Base-by-base conservation (phyloP, 1,140 invertebrate species). In the Phthorimaea operculella region DNA sequence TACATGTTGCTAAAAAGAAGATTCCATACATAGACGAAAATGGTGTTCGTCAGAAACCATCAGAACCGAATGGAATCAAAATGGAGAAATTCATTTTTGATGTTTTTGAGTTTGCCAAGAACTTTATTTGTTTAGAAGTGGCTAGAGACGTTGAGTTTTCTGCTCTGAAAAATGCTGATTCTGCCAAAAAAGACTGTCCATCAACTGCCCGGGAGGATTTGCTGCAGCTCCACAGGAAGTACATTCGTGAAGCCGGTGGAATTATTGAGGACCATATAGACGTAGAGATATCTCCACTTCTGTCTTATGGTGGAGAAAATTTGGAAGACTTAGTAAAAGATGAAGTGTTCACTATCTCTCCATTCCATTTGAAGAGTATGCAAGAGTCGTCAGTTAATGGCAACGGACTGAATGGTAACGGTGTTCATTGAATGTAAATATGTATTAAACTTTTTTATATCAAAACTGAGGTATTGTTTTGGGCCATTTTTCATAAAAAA, bases 11-110 rank as follows among this genome's bases (percentile, higher is more conserved):
- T 7, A 97, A 97, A 68, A 99, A 99, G 86, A 99, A 99, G 83
- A 99, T 99, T 66, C 92, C 97, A 0, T 94, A 90, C 71, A 87
- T 98, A 0, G 90, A 96, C 79, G 85, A 88, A 0, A 86, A 90
- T 53, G 95, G 96, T 5, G 81, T 90, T 17, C 84, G 88, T 45
- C 83, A 92, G 10, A 92, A 90, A 54, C 97, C 98, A 0, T 88
- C 89, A 0, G 89, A 90, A 69, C 91, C 94, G 0, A 99, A 99
- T 79, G 98, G 98, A 16, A 97, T 99, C 60, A 99, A 99, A 88
- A 94, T 99, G 78, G 98, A 99, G 70, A 99, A 99, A 85, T 99
- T 99, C 83, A 93, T 99, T 1, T 99, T 99, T 78, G 98, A 99
- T 86, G 97, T 99, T 0, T 99, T 99, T 78, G 92, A 94, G 69